These are phyloP conservation scores for Tragelaphus buxtoni DNA, from an alignment of 2,113 vertebrate genomes.

Conservation along the genomic window DNA sequence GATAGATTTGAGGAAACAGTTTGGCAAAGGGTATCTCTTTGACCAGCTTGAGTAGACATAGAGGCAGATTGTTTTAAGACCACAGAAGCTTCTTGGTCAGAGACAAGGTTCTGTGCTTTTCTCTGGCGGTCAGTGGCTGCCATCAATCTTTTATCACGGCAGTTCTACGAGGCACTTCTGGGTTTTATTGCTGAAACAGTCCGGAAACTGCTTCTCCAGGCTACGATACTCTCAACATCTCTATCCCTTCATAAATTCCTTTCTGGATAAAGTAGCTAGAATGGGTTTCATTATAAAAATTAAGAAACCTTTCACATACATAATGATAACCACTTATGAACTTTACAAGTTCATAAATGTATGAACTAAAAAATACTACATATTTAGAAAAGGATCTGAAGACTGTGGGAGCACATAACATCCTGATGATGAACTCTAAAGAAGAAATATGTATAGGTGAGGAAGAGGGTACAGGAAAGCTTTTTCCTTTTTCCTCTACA, in stretches of 20 bases:
- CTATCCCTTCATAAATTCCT: background rate
- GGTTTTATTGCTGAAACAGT: background rate
- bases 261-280: background rate
- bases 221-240: background rate
- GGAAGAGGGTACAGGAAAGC: background rate
- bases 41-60: background rate
- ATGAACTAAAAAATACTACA: background rate
- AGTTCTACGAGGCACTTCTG: background rate
- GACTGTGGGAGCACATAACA: background rate
- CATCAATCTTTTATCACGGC: background rate
- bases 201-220: background rate
- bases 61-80: background rate
- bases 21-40: background rate
- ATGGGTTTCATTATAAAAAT: background rate
- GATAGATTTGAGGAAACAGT: background rate
- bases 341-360: background rate
- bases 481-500: background rate
- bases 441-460: background rate
- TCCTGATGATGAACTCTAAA: background rate
- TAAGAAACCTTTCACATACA: background rate
- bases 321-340: background rate
- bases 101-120: background rate
- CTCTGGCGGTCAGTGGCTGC: background rate
- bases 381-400: background rate
- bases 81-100: background rate